Evolutionary conservation across 2,888 invertebrate genomes (phyloP).

Genomic region (Synanthedon formicaeformis): DNA sequence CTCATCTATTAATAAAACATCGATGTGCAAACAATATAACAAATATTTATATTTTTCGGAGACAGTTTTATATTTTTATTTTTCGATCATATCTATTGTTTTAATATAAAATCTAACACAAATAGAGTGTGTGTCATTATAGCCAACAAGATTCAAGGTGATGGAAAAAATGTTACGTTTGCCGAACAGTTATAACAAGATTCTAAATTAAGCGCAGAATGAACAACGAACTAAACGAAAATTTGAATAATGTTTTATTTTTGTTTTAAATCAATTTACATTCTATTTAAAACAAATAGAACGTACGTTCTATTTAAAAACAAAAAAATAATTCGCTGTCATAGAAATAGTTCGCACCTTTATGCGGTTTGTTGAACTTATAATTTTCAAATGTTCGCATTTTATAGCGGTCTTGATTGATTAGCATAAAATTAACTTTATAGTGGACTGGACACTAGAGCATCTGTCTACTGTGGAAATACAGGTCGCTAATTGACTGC

Average conservation of each 20-base stretch:
- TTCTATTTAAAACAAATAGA: no score
- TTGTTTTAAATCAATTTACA: no score
- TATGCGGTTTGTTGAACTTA: not conserved
- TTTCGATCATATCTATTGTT: slow-evolving; percentile 1
- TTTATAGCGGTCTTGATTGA: not conserved
- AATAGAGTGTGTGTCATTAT: slow-evolving; percentile 18
- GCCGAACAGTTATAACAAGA: not conserved
- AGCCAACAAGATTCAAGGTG: slow-evolving; percentile 14
- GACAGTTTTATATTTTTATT: no score
- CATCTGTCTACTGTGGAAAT: not conserved
- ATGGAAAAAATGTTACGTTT: slow-evolving; percentile 11
- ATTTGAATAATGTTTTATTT: not conserved
- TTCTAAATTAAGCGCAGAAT: not conserved
- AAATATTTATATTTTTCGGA: no score
- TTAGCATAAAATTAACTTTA: not conserved
- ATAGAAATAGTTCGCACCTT: no score
- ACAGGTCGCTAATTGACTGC: slow-evolving; percentile 4
- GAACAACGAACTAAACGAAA: not conserved
- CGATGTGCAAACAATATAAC: no score
- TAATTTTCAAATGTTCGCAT: slow-evolving; percentile 1
- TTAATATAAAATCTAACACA: slow-evolving; percentile 9
- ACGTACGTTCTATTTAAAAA: no score
- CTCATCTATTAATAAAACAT: no score
- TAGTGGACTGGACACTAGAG: not conserved
- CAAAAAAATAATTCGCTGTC: no score